A percentile compares a stretch with the other conserved stretches of the same genome.
Evolutionary conservation across 2,888 invertebrate species (phyloP).

Genomic region (Pollenia labialis): DNA sequence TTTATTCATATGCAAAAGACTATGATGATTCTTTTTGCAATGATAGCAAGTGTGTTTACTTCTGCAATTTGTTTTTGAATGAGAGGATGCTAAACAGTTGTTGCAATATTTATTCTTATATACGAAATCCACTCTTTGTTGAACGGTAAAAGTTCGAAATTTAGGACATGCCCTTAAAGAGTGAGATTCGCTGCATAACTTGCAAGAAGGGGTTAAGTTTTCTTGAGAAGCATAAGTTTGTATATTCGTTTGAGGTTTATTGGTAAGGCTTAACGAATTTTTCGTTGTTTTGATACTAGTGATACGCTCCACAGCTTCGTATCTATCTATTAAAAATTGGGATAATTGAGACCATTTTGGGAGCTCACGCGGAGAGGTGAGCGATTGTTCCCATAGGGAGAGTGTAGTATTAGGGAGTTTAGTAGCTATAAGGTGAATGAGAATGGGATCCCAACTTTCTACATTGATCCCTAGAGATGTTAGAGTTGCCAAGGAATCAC

Average conservation of each 20-base stretch:
- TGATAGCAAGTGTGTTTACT: not conserved
- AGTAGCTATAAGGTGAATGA: not conserved
- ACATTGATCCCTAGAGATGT: not conserved
- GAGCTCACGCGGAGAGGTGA: not conserved
- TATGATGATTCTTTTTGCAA: not conserved
- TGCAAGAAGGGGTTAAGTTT: not conserved
- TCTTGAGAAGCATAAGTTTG: not conserved
- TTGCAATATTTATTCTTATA: conserved; percentile 4
- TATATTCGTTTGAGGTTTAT: no score
- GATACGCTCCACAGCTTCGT: not conserved
- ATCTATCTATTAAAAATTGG: not conserved
- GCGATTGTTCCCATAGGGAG: not conserved
- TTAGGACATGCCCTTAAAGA: not conserved
- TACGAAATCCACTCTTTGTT: not conserved
- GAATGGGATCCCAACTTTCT: not conserved
- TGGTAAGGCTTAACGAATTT: no score
- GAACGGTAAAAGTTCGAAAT: not conserved
- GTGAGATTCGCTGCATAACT: not conserved
- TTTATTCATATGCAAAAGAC: not conserved
- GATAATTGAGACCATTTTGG: not conserved
- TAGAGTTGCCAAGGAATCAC: not conserved
- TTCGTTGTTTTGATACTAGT: no score
- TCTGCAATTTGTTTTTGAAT: not conserved
- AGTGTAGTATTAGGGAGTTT: not conserved
- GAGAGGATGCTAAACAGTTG: not conserved